Percentiles rank a stretch among this genome's conserved stretches.
Conservation (phyloP, 92 coral and sea anemone species). For the Epizoanthus scotinus region DNA sequence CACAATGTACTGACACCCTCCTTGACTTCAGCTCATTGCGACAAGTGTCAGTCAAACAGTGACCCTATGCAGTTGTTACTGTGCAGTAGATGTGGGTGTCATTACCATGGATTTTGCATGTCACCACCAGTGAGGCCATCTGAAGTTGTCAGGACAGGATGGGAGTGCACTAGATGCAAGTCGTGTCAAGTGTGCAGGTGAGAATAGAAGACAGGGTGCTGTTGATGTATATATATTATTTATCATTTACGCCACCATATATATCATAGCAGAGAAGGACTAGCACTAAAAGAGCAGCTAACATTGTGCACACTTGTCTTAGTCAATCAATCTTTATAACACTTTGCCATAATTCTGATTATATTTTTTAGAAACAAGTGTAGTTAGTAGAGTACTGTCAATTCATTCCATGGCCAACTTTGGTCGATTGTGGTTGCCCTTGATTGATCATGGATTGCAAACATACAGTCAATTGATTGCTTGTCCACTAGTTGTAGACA, state of each 20-base stretch:
- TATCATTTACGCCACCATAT: background rate
- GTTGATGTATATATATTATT: background rate
- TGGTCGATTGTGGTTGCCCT: too few relatives aligned
- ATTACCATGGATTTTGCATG: conserved; percentile 89
- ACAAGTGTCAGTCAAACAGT: conserved; percentile 85
- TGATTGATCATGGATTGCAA: too few relatives aligned
- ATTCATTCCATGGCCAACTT: too few relatives aligned
- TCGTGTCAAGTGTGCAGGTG: conserved; percentile 94
- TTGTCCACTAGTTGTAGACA: too few relatives aligned
- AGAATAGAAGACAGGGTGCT: background rate
- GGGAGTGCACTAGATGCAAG: conserved; percentile 96
- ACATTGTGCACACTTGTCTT: too few relatives aligned
- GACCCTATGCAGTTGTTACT: conserved; percentile 70
- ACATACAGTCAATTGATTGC: too few relatives aligned
- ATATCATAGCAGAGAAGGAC: background rate
- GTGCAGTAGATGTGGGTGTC: conserved; percentile 88
- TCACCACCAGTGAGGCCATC: conserved; percentile 79
- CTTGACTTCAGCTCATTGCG: conserved; percentile 75
- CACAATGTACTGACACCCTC: background rate
- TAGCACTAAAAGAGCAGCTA: background rate
- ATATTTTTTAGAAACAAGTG: too few relatives aligned
- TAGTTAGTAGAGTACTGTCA: too few relatives aligned
- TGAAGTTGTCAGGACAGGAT: conserved; percentile 83
- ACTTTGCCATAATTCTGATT: too few relatives aligned
- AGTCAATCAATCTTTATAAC: too few relatives aligned